These are phyloP conservation scores for Myodes glareolus DNA, from an alignment of 2,113 vertebrate genomes.

Conservation along the genomic window DNA sequence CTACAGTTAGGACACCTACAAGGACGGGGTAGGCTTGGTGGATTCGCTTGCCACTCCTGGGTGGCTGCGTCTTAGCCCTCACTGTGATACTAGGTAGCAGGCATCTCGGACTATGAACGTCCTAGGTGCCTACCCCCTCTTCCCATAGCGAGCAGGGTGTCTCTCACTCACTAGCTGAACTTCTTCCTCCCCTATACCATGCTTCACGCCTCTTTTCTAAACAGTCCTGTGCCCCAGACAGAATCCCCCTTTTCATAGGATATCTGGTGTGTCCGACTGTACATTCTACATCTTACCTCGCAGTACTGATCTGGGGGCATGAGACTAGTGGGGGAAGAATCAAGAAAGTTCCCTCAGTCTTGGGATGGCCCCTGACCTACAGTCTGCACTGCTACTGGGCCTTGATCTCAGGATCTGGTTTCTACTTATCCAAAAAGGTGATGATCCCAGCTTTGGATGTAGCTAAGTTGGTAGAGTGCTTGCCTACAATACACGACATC, in stretches of 20 bases:
- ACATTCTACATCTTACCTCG: background rate
- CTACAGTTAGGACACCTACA: rapidly evolving
- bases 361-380: background rate
- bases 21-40: background rate
- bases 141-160: too few relatives aligned
- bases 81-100: rapidly evolving
- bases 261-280: background rate
- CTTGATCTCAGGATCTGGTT: background rate
- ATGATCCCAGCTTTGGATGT: background rate
- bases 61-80: rapidly evolving
- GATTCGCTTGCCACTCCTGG: background rate
- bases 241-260: too few relatives aligned
- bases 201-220: background rate
- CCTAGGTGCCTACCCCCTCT: too few relatives aligned
- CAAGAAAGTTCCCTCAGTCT: background rate
- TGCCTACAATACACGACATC: background rate
- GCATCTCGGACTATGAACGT: background rate
- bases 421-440: background rate
- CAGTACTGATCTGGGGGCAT: too few relatives aligned
- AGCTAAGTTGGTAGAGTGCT: background rate
- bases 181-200: too few relatives aligned
- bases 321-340: too few relatives aligned
- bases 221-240: background rate
- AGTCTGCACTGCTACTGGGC: background rate
- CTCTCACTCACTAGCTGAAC: too few relatives aligned